Base-by-base conservation (phyloP, 2,888 invertebrate species). In the Drosophila merina region DNA sequence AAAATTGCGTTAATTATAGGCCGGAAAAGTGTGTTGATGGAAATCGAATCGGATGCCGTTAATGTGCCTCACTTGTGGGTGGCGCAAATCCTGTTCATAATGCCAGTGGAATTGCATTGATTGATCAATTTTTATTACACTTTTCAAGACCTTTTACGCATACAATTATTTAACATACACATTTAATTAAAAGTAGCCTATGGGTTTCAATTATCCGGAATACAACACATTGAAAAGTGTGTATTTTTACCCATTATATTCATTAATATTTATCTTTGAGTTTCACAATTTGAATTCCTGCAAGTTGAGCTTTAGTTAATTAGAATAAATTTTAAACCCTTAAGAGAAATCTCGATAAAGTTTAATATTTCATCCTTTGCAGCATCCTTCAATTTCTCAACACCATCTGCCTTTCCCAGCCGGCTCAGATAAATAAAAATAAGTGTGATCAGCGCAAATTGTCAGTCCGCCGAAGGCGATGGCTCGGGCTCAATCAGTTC, bases 181-280 rank as follows among this genome's bases (percentile, higher is more conserved):
- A 47, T 50, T 45, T 25, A 68, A 66, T 68, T 68, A 66, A 55
- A 20, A 38, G 8, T 31, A 12, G 4, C 49, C 47, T 25, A 47
- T 45, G 44, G 14, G 52, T 28, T n/a, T 36, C 70, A 47, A 62
- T 72, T 60, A 60, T 44, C 45, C 47, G 14, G 48, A 4, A 31
- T 38, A 59, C 40, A 68, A 33, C 38, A 62, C 54, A 55, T 70
- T 54, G 31, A 31, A 33, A 59, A 72, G 20, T 20, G 40, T 42
- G 44, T 44, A 79, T 68, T 79, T 72, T 64, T 59, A 40, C 12
- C 20, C 20, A 5, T 38, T 36, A 28, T 30, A 44, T 28, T 72
- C 71, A 80, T 76, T 74, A 72, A 77, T 75, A 76, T 81, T 75
- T 42, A 75, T 12, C 33, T 30, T 28, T 38, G 7, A 6, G 8